Percentiles rank a stretch among this genome's conserved stretches.
Conservation (phyloP, 2,888 invertebrate species). For the Apoda limacodes region DNA sequence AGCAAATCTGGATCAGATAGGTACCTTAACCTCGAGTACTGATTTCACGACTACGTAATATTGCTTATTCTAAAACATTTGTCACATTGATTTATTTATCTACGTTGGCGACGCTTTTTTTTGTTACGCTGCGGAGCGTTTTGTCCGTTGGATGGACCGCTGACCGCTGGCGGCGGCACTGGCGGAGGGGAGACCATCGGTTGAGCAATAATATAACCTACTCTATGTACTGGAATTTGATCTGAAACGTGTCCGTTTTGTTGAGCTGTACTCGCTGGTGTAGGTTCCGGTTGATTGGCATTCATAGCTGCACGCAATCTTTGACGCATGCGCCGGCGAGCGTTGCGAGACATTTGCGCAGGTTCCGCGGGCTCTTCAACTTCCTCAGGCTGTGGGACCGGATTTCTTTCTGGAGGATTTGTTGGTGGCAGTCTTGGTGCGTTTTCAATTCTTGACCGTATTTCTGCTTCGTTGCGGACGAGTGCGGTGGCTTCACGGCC, state of each 20-base stretch:
- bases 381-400: background rate
- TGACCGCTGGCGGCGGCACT: no score
- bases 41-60: conserved; percentile 15
- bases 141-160: conserved; percentile 27
- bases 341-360: conserved; percentile 36
- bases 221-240: no score
- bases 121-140: conserved; percentile 35
- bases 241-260: conserved; percentile 7
- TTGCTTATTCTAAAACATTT: conserved; percentile 1
- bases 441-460: conserved; percentile 31
- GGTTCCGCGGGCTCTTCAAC: conserved; percentile 8
- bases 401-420: background rate
- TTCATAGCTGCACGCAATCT: conserved; percentile 40
- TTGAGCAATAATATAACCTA: no score
- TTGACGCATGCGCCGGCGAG: conserved; percentile 47
- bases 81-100: conserved; percentile 30
- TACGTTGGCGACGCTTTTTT: conserved; percentile 51
- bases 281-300: conserved; percentile 22
- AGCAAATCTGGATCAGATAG: conserved; percentile 29
- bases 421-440: conserved; percentile 18
- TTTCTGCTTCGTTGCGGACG: conserved; percentile 36
- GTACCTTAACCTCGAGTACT: conserved; percentile 21
- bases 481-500: conserved; percentile 41
- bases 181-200: no score
- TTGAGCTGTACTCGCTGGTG: conserved; percentile 13